Percentiles rank a stretch among this genome's conserved stretches.
Conservation (phyloP, 2,888 invertebrate species). For the Agrotis clavis region DNA sequence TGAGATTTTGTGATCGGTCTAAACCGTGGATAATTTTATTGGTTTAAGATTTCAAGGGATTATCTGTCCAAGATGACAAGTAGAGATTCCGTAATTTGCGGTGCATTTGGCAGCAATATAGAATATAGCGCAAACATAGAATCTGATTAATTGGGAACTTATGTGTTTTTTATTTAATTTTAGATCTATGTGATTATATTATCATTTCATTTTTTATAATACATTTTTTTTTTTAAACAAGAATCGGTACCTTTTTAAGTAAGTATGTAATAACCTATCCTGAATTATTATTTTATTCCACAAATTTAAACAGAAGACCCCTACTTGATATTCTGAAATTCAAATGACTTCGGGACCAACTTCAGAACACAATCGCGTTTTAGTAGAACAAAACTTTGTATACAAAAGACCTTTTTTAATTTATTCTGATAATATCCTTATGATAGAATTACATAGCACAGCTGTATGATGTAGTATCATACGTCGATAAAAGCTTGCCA, state of each 20-base stretch:
- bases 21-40: conserved; percentile 62
- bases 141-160: neutral
- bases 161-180: too few species aligned
- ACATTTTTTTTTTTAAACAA: neutral
- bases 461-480: conserved; percentile 31
- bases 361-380: conserved; percentile 83
- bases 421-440: conserved; percentile 64
- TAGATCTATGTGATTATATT: too few species aligned
- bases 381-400: conserved; percentile 80
- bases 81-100: neutral
- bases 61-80: neutral
- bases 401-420: conserved; percentile 80
- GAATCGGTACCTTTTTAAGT: conserved; percentile 35
- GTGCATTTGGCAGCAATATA: too few species aligned
- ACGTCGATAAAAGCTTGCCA: conserved; percentile 18
- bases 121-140: neutral
- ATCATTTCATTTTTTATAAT: too few species aligned
- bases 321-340: conserved; percentile 87
- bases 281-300: conserved; percentile 68
- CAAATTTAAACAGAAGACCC: conserved; percentile 72
- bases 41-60: conserved; percentile 44
- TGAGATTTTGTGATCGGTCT: conserved; percentile 65
- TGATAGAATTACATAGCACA: conserved; percentile 52
- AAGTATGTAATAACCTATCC: conserved; percentile 46
- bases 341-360: conserved; percentile 85